Conservation (phyloP, 2,113 vertebrate genomes). For the Puma concolor region DNA sequence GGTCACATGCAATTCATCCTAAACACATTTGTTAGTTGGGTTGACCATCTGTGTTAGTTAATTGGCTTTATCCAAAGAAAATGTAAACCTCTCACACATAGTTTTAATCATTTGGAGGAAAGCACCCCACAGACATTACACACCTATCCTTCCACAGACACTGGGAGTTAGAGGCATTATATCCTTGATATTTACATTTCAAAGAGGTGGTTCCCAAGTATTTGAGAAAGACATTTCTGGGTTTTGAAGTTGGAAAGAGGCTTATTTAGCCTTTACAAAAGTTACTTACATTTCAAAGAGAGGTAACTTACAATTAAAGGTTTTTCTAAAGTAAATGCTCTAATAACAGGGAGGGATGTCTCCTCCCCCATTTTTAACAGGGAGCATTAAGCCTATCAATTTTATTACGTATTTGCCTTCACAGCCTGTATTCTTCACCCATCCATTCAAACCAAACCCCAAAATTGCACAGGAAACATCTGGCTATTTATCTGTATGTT, state of each 20-base stretch:
- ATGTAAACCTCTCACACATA: background rate
- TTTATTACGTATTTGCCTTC: background rate
- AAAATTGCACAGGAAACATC: background rate
- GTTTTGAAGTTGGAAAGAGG: background rate
- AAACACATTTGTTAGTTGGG: background rate
- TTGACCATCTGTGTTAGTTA: background rate
- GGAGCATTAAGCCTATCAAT: background rate
- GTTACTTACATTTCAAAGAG: background rate
- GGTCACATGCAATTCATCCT: background rate
- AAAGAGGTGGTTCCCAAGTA: background rate
- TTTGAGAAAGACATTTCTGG: background rate
- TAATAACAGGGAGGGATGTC: background rate
- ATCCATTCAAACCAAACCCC: background rate
- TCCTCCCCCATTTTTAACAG: background rate
- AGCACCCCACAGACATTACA: background rate
- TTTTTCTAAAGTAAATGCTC: background rate
- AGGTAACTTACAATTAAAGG: background rate
- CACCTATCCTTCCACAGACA: background rate
- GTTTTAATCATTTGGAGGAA: background rate
- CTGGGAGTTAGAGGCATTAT: accelerated
- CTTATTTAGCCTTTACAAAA: background rate
- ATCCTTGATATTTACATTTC: background rate
- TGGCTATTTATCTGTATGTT: background rate
- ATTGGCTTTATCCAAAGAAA: background rate
- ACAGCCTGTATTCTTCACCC: background rate